Conservation (phyloP, 1,140 invertebrate genomes). For the Drosophila nigromelanica region DNA sequence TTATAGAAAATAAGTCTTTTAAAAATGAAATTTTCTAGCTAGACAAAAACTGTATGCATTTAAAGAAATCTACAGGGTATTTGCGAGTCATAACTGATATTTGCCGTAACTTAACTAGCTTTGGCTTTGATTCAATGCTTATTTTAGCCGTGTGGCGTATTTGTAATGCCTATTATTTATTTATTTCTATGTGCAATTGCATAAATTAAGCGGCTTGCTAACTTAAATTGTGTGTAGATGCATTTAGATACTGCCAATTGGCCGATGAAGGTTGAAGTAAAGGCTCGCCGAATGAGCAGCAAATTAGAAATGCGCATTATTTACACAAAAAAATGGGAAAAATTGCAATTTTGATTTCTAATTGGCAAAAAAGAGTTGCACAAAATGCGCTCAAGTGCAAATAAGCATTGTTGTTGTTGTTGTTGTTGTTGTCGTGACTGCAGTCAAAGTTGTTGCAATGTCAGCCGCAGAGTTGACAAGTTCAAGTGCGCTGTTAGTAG, state of each 20-base stretch:
- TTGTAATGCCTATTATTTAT: slow-evolving; percentile 43
- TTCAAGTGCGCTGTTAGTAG: slow-evolving; percentile 65
- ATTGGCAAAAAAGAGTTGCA: slow-evolving; percentile 55
- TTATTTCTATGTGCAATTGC: slow-evolving; percentile 34
- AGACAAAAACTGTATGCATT: too few relatives aligned
- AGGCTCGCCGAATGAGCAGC: slow-evolving; percentile 45
- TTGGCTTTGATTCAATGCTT: slow-evolving; percentile 24
- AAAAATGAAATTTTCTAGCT: too few relatives aligned
- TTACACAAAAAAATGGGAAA: slow-evolving; percentile 34
- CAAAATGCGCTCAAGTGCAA: slow-evolving; percentile 12
- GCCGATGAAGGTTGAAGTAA: slow-evolving; percentile 34
- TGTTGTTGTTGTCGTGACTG: slow-evolving; percentile 35
- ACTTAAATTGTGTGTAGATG: slow-evolving; percentile 12
- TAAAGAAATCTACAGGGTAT: too few relatives aligned
- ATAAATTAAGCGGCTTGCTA: slow-evolving; percentile 34
- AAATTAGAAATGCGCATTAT: slow-evolving; percentile 79
- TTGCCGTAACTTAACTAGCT: not conserved
- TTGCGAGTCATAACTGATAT: not conserved
- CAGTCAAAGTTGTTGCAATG: slow-evolving; percentile 61
- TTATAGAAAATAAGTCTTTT: too few relatives aligned
- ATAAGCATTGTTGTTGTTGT: slow-evolving; percentile 12
- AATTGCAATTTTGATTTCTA: slow-evolving; percentile 68
- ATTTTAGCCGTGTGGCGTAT: slow-evolving; percentile 27
- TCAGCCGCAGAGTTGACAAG: slow-evolving; percentile 71
- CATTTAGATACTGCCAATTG: slow-evolving; percentile 22